Base-by-base conservation (phyloP, 2,797 vertebrate species). In the Ataeniobius toweri region DNA sequence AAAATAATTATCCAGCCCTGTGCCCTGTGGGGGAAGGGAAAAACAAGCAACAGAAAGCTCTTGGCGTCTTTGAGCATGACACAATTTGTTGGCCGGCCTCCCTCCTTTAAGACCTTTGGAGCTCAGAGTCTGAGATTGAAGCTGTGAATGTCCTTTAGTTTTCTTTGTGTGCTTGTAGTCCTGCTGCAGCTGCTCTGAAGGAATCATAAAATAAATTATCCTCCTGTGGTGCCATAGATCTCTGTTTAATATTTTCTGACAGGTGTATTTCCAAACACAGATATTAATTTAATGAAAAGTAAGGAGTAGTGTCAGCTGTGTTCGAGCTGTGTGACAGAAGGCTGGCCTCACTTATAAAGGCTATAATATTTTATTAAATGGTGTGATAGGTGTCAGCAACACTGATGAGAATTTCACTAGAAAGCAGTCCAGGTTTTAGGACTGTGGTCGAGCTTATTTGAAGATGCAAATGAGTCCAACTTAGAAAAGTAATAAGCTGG, bases 1-100 rank as follows among this genome's bases (percentile, higher is more conserved):
- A 75, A 74, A 72, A 77, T 92, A 89, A 92, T 90, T 90, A 90
- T 75, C 75, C 76, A 22, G 10, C 22, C 22, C 84, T 76, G 79
- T 68, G 75, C 76, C 85, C 76, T 9, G 48, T 46, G 50, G 46
- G 36, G 51, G 24, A n/a, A 46, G 69, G 26, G 26, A 59, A 63
- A 72, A 73, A 16, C 16, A 75, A 20, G 20, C 58, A 48, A n/a
- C 13, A 28, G 36, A 71, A 75, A 70, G 56, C 6, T 63, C 68
- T 83, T 78, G 55, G 76, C 82, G 76, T 84, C 84, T 75, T 85
- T 87, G 74, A 78, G 53, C 73, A 22, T 44, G 14, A 58, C 44
- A 18, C 53, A 28, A 65, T 74, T 71, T 76, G 68, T 77, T 86
- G 86, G 83, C 82, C 0, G 24, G 24, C 16, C 70, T 74, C 56